Percentiles rank a stretch among this genome's conserved stretches.
phyloP scores from a whole-genome alignment of 2,113 vertebrate species.

The Athene noctua region DNA sequence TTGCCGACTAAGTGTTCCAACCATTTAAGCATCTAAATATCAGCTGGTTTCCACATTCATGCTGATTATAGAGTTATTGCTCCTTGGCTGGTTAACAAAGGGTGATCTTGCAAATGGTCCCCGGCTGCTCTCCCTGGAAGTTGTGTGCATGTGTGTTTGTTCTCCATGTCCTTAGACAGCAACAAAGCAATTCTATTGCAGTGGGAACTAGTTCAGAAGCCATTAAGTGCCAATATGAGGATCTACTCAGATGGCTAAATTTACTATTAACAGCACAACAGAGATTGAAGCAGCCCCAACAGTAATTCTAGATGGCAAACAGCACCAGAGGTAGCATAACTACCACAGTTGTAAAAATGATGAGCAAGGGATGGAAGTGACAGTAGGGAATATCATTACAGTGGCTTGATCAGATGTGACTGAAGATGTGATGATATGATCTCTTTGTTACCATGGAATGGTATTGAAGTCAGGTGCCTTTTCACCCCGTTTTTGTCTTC shows the following conservation, averaged over 20 bases:
- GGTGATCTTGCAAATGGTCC: neutral
- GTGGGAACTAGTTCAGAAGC: conserved; percentile 23
- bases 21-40: neutral
- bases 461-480: neutral
- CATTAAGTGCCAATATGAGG: neutral
- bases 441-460: neutral
- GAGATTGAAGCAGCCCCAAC: neutral
- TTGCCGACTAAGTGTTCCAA: neutral
- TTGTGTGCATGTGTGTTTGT: neutral
- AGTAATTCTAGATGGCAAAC: conserved; percentile 30
- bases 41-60: neutral
- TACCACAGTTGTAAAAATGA: neutral
- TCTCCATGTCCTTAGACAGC: conserved; percentile 4
- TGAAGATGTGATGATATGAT: neutral
- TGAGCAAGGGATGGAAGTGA: neutral
- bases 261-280: conserved; percentile 29
- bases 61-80: neutral
- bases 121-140: neutral
- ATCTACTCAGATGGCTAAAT: conserved; percentile 21
- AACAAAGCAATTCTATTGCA: conserved; percentile 17
- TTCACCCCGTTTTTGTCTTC: neutral
- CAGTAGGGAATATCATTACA: neutral
- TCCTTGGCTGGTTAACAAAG: neutral
- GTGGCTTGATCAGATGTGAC: neutral
- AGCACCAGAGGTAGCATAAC: neutral